Base-by-base conservation (phyloP, 2,888 invertebrate species). In the Lordiphosa andalusiaca region DNA sequence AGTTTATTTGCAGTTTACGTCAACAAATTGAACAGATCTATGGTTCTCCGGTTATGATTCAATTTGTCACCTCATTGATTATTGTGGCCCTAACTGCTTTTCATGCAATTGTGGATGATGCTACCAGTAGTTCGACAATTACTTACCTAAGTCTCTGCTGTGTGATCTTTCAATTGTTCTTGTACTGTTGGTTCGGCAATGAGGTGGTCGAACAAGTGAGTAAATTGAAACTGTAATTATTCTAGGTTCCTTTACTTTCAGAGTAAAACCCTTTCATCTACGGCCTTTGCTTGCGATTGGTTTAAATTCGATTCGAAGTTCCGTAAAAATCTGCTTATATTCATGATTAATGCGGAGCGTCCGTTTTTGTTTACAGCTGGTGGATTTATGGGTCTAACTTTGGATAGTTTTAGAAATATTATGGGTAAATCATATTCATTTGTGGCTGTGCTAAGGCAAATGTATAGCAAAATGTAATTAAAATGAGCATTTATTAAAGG, bases 181-280 rank as follows among this genome's bases (percentile, higher is more conserved):
- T 81, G 1, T 86, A 83, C 35, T 87, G 86, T 41, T 87, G 82
- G 76, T 85, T 81, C 42, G 86, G 84, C 16, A 87, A 85, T 54
- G 81, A 85, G 46, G 81, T 84, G 2, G 72, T 71, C 33, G 42
- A 72, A 19, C 69, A 70, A 59, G 70, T 60, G 0, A 48, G 13
- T 41, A 1, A 9, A 4, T 25, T 7, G 25, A 12, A 2, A 9
- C 6, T 1, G 23, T 48, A 6, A 25, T 6, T 3, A 10, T 9
- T 42, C 9, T 4, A 23, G 1, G 1, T 23, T 6, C 23, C 3
- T 54, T 21, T 23, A 13, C 46, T 68, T 64, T 4, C 49, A 86
- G 85, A 87, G 83, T 47, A 80, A 82, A 44, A 80, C 84, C 0
- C 57, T 87, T 2, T 58, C 77, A 0, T 65, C 64, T 0, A 67